These are phyloP conservation scores for Papilio polytes DNA, from an alignment of 1,140 invertebrate genomes.

Conservation along the genomic window DNA sequence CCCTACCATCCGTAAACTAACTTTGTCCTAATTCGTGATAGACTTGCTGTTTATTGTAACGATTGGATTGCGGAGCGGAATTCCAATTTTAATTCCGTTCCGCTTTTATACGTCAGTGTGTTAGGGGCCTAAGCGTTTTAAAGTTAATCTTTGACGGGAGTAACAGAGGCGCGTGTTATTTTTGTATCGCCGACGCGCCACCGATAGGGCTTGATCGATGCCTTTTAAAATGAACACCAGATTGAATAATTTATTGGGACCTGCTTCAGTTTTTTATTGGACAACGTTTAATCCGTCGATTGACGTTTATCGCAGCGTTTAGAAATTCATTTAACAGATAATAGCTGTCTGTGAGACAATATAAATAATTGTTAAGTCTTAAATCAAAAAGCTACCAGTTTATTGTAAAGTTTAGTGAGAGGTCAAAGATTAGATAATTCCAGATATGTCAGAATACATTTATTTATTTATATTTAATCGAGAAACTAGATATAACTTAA, in stretches of 20 bases:
- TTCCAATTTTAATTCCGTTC: background rate
- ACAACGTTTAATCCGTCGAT: conserved; percentile 57
- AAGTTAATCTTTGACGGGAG: conserved; percentile 57
- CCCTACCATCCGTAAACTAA: no score
- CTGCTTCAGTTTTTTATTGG: conserved; percentile 55
- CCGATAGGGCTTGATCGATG: conserved; percentile 68
- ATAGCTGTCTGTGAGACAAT: conserved; percentile 45
- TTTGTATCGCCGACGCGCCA: conserved; percentile 55
- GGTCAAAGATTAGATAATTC: background rate
- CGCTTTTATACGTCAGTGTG: background rate
- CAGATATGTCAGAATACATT: background rate
- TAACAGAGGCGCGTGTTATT: conserved; percentile 55
- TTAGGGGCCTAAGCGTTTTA: conserved; percentile 39
- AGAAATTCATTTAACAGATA: conserved; percentile 59
- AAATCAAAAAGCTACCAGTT: conserved; percentile 33
- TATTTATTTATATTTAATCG: background rate
- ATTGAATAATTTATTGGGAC: conserved; percentile 70
- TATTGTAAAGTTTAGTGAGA: background rate
- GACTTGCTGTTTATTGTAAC: no score
- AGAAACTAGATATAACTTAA: background rate
- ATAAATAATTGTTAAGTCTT: conserved; percentile 39
- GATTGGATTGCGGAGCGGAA: no score
- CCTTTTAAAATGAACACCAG: conserved; percentile 66
- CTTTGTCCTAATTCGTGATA: no score
- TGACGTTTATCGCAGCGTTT: conserved; percentile 58